These are phyloP conservation scores for Rhorus exstirpatorius DNA, from an alignment of 2,888 invertebrate species.

Conservation along the genomic window DNA sequence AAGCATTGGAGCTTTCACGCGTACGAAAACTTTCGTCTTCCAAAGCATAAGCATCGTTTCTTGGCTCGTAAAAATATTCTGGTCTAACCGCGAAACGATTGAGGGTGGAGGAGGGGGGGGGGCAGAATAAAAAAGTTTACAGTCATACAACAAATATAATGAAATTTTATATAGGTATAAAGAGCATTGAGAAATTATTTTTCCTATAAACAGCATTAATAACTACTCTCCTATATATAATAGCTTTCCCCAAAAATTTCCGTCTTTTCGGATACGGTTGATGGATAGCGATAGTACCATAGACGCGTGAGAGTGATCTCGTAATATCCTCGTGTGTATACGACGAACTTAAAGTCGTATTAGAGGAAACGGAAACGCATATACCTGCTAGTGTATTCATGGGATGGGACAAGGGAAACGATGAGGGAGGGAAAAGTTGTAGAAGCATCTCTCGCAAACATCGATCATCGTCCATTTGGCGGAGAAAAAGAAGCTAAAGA, in stretches of 20 bases:
- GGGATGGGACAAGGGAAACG: constrained; percentile 14
- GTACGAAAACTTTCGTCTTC: too few relatives aligned
- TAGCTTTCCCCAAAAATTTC: neutral
- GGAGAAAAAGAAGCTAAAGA: constrained; percentile 22
- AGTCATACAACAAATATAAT: neutral
- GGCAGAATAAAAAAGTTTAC: too few relatives aligned
- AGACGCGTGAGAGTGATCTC: constrained; percentile 18
- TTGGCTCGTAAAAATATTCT: too few relatives aligned
- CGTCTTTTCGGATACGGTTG: constrained; percentile 17
- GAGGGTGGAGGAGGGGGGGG: neutral
- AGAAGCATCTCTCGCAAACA: constrained; percentile 52
- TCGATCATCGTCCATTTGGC: constrained; percentile 71
- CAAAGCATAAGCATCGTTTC: too few relatives aligned
- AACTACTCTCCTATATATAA: neutral
- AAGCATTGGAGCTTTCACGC: too few relatives aligned
- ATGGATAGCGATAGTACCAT: constrained; percentile 27
- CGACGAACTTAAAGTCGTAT: constrained; percentile 45
- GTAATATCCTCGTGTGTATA: constrained; percentile 21
- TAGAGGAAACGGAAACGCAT: constrained; percentile 43
- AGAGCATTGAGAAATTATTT: neutral
- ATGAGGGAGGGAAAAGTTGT: constrained; percentile 49
- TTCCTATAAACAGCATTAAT: neutral
- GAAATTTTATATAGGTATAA: too few relatives aligned
- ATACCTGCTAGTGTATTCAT: constrained; percentile 36
- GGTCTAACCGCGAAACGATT: too few relatives aligned